These are phyloP conservation scores for Dendropsophus ebraccatus DNA, from an alignment of 2,113 vertebrate genomes.

Conservation along the genomic window DNA sequence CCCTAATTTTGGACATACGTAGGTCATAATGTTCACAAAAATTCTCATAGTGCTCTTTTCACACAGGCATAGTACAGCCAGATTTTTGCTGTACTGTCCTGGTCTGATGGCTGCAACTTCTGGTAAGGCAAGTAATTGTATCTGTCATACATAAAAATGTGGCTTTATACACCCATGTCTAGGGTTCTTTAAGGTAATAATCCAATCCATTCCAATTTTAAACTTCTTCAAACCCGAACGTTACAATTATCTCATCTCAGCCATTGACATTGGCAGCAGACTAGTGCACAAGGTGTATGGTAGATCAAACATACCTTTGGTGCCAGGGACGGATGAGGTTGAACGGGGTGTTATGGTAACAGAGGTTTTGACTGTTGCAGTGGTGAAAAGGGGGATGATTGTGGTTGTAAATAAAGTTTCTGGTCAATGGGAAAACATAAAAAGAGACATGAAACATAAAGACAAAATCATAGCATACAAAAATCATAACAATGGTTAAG, in stretches of 20 bases:
- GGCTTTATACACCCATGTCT: too few species aligned
- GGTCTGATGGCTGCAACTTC: too few species aligned
- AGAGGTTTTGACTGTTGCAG: conserved; percentile 90
- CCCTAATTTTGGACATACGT: too few species aligned
- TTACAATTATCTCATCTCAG: not conserved
- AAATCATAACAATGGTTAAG: conserved; percentile 73
- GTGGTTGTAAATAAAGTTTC: conserved; percentile 95
- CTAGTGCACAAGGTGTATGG: conserved; percentile 10
- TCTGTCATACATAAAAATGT: too few species aligned
- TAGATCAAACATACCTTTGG: conserved; percentile 81
- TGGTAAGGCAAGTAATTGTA: too few species aligned
- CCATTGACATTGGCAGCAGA: not conserved
- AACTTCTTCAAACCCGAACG: not conserved
- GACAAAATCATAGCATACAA: conserved; percentile 84
- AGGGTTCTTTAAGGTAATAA: too few species aligned
- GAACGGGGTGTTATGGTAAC: conserved; percentile 88
- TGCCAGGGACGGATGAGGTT: conserved; percentile 83
- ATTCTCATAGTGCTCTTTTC: too few species aligned
- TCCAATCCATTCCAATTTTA: not conserved
- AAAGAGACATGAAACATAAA: conserved; percentile 66
- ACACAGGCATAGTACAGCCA: too few species aligned
- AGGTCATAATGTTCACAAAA: too few species aligned
- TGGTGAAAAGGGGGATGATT: conserved; percentile 91
- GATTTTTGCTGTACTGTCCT: too few species aligned
- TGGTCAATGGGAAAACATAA: conserved; percentile 90